These are phyloP conservation scores for Paradisaea rubra DNA, from an alignment of 2,113 vertebrate genomes.

Conservation along the genomic window DNA sequence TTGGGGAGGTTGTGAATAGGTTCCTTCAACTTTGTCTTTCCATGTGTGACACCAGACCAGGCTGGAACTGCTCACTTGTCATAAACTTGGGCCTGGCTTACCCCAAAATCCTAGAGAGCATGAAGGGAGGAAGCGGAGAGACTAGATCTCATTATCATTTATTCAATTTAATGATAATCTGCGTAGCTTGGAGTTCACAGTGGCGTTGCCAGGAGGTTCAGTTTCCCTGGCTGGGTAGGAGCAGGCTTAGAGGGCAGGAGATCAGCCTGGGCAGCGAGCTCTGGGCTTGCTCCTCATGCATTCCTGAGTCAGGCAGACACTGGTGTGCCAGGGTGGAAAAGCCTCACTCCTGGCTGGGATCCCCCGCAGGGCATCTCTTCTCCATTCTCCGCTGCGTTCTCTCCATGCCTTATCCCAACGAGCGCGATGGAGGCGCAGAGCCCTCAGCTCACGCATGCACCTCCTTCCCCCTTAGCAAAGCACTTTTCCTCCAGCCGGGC, in stretches of 20 bases:
- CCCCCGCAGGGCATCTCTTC: background rate
- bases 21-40: background rate
- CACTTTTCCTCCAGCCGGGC: background rate
- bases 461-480: background rate
- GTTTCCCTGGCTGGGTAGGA: background rate
- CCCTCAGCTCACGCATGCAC: background rate
- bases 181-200: background rate
- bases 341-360: background rate
- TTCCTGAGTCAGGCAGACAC: background rate
- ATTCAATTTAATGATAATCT: background rate
- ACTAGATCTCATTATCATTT: background rate
- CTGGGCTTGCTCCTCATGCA: background rate
- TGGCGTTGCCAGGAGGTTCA: rapidly evolving
- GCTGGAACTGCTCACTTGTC: background rate
- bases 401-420: background rate
- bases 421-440: background rate
- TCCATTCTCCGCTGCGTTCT: background rate
- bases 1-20: background rate
- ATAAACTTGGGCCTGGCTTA: background rate
- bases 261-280: background rate
- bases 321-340: background rate
- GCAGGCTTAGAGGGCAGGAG: background rate
- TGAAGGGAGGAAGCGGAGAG: background rate
- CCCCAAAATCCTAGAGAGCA: background rate
- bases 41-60: background rate